phyloP scores from a whole-genome alignment of 2,113 vertebrate species.

The Anolis carolinensis region DNA sequence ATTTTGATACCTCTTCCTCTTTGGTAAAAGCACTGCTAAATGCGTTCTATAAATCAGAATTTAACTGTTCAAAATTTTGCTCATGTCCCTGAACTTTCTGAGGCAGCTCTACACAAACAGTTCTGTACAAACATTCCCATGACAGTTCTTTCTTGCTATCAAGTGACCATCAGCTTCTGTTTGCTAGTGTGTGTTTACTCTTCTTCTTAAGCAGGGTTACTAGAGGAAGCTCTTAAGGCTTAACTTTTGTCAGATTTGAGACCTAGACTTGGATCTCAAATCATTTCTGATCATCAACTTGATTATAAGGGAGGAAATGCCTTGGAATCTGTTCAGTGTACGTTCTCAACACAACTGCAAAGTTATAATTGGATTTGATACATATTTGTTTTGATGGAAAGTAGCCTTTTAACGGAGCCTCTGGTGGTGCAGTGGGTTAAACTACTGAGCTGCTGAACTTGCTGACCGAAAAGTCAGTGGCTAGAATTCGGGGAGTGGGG shows the following conservation, averaged over 20 bases:
- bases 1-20: not conserved
- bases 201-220: not conserved
- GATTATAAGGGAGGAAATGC: not conserved
- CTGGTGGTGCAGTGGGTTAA: too few species aligned
- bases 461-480: too few species aligned
- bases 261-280: not conserved
- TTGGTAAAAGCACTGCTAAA: not conserved
- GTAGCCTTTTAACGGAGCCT: too few species aligned
- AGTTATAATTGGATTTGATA: not conserved
- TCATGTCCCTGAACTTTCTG: slow-evolving; percentile 5
- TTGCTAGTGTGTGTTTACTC: not conserved
- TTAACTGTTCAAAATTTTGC: slow-evolving; percentile 2
- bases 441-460: too few species aligned
- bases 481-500: too few species aligned
- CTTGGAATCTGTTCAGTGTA: not conserved
- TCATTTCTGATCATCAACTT: not conserved
- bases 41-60: not conserved
- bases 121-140: slow-evolving; percentile 7
- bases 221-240: not conserved
- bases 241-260: not conserved
- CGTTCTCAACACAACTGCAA: not conserved
- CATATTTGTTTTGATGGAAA: not conserved
- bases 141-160: not conserved
- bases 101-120: not conserved
- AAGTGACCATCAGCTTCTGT: not conserved